Base-by-base conservation (phyloP, 2,797 vertebrate genomes). In the Calcarius lapponicus region DNA sequence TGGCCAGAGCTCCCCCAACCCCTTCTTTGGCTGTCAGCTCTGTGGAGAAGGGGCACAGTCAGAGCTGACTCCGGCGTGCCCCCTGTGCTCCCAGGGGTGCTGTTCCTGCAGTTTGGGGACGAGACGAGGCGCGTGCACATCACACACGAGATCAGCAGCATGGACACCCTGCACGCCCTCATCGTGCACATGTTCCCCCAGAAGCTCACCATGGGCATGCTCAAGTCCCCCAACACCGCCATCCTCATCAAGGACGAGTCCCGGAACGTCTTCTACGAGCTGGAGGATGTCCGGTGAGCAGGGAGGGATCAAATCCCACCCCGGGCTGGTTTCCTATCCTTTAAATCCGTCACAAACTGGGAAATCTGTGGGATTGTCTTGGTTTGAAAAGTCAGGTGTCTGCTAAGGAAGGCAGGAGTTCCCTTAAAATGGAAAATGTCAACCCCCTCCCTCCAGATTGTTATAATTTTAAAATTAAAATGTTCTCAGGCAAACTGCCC, bases 101-200 rank as follows among this genome's bases (percentile, higher is more conserved):
- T 99, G 86, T 99, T 99, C 97, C 98, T 99, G 94, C 99, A 99
- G 98, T 99, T 99, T 2, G 99, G 99, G 25, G 99, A 99, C 31
- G 99, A 99, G 98, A 99, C 99, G 0, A 97, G 99, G 48, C 98
- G 99, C 3, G 99, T 99, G 90, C 99, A 99, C 98, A 99, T 99
- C 97, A 99, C 99, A 72, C 99, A 99, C 32, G 99, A 99, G 98
- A 98, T 99, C 97, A 99, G 98, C 98, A 99, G 99, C 98, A 98
- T 99, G 98, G 99, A 99, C 98, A 99, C 99, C 42, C 98, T 99
- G 96, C 99, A 99, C 38, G 99, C 99, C 29, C 99, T 99, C 97
- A 99, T 99, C 56, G 99, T 99, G 74, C 99, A 99, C 98, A 99
- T 99, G 99, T 99, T 99, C 98, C 99, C 99, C 62, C 99, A 99